Evolutionary conservation across 2,797 vertebrate genomes (phyloP), one percentile per base, ranked within the genome.

Genomic region (Myotis findleyi): DNA sequence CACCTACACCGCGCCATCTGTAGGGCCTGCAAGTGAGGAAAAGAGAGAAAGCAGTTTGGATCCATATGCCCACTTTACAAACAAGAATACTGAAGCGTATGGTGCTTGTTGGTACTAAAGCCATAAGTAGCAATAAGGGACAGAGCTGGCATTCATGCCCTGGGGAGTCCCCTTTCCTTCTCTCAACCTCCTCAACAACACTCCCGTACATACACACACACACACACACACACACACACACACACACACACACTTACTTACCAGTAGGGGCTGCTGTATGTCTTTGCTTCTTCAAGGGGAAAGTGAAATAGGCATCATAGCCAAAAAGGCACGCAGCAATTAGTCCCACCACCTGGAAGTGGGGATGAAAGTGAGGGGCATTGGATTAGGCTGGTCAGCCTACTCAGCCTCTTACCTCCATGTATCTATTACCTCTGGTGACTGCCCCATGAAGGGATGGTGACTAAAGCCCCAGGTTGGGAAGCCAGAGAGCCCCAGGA

Each of bases 281-380:
- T 88, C 92, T 53, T 88, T 94, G 97, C 88, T 92, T 97, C 38
- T 96, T 86, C 64, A 76, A 62, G 20, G 98, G 98, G 85, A 98
- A 95, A 59, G 97, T 97, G 44, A 96, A 59, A 27, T 97, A 98
- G 14, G 98, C 98, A 80, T 98, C 98, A 30, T 97, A 98, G 57
- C 95, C 98, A 95, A 98, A 98, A 59, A 98, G 95, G 81, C 97
- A 53, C 0, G 95, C 95, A 2, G 97, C 95, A 0, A 98, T 23
- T 53, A 98, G 81, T 38, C 98, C 98, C 71, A 98, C 83, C 27
- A 98, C 98, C 98, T 98, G 66, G 14, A 53, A 36, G 27, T 36
- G 5, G 44, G 57, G 12, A 83, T 36, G 6, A 66, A 36, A 49
- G 23, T 36, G 6, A 80, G 27, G 7, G n/a, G 41, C 7, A 0